phyloP scores from a whole-genome alignment of 2,888 invertebrate genomes.

The Diogma glabrata region DNA sequence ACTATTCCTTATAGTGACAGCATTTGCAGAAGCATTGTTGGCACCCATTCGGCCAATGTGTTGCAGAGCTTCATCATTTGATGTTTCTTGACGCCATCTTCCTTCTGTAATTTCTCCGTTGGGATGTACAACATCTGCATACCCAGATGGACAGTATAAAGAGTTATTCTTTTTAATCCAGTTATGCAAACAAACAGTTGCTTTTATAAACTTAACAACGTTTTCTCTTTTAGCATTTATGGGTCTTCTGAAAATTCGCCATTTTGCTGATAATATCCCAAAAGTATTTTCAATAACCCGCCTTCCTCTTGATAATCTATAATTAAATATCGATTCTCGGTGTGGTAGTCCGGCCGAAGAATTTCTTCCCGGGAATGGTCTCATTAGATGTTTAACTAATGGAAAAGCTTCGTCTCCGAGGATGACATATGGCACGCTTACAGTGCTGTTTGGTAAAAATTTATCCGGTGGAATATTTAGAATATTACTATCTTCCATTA shows the following conservation, averaged over 20 bases:
- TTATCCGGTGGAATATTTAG: constrained; percentile 11
- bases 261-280: constrained; percentile 12
- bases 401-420: constrained; percentile 15
- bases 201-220: not conserved
- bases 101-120: not conserved
- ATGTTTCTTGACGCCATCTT: not conserved
- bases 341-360: not conserved
- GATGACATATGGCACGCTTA: constrained; percentile 13
- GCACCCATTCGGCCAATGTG: constrained; percentile 4
- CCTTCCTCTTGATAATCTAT: constrained; percentile 12
- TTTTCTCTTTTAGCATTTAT: constrained; percentile 1
- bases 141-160: not conserved
- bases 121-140: not conserved
- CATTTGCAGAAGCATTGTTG: constrained; percentile 5
- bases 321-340: constrained; percentile 11
- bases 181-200: constrained; percentile 1
- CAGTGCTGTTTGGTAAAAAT: constrained; percentile 11
- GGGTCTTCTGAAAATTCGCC: not conserved
- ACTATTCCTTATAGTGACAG: not conserved
- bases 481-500: not conserved
- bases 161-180: not conserved
- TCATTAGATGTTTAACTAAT: constrained; percentile 11
- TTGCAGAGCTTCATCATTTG: not conserved
- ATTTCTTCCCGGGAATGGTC: constrained; percentile 11
- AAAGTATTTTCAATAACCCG: constrained; percentile 15